These are phyloP conservation scores for Calameuta idolon DNA, from an alignment of 2,888 invertebrate species.

Conservation along the genomic window DNA sequence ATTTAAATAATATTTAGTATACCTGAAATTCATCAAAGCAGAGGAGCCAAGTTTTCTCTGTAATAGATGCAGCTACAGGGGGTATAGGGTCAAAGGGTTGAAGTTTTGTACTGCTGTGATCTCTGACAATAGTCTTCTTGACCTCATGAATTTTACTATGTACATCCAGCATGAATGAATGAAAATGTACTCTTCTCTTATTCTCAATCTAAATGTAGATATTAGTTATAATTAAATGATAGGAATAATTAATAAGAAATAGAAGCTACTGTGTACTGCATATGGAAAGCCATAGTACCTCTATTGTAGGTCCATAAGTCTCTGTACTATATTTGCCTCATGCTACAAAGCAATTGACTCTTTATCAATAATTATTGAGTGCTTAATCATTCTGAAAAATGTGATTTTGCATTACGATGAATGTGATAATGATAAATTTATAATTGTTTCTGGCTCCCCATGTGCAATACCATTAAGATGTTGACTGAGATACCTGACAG, in stretches of 20 bases:
- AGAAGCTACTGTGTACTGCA: slow-evolving; percentile 33
- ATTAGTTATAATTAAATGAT: slow-evolving; percentile 15
- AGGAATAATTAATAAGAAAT: slow-evolving; percentile 14
- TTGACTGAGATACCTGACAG: slow-evolving; percentile 69
- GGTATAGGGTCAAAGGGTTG: slow-evolving; percentile 93
- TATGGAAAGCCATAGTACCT: slow-evolving; percentile 40
- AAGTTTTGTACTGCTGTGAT: slow-evolving; percentile 70
- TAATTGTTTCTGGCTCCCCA: slow-evolving; percentile 32
- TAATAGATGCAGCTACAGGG: slow-evolving; percentile 90
- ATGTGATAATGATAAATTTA: background rate
- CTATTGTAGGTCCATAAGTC: background rate
- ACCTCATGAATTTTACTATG: slow-evolving; percentile 90
- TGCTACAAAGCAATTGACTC: background rate
- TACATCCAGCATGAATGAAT: slow-evolving; percentile 97
- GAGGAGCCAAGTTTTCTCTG: slow-evolving; percentile 88
- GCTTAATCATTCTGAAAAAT: background rate
- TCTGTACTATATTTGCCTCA: background rate
- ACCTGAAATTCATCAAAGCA: slow-evolving; percentile 99
- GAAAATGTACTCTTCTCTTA: slow-evolving; percentile 92
- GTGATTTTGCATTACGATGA: background rate
- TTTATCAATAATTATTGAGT: background rate
- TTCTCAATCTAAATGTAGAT: slow-evolving; percentile 71
- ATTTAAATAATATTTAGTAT: slow-evolving; percentile 24
- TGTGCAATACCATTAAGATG: slow-evolving; percentile 40
- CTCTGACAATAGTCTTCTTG: slow-evolving; percentile 74